A percentile compares a stretch with the other conserved stretches of the same genome.
phyloP scores from a whole-genome alignment of 1,140 invertebrate species.

The Hylyphantes graminicola region DNA sequence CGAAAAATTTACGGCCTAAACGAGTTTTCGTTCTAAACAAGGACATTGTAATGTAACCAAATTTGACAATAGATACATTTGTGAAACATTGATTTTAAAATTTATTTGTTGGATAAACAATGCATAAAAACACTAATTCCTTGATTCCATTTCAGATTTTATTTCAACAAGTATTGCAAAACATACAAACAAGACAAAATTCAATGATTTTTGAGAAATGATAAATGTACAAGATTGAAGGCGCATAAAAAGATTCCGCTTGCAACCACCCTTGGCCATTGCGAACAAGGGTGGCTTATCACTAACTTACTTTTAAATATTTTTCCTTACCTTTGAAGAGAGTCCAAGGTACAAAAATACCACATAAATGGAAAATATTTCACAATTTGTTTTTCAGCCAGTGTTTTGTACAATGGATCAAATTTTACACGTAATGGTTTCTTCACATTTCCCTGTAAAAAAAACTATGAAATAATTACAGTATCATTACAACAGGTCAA shows the following conservation, averaged over 20 bases:
- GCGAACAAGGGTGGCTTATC: too few species aligned
- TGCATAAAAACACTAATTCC: too few species aligned
- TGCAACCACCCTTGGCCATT: background rate
- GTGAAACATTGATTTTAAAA: too few species aligned
- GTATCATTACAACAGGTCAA: background rate
- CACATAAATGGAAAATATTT: slow-evolving; percentile 58
- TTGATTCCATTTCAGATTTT: slow-evolving; percentile 13
- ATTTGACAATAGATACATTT: too few species aligned
- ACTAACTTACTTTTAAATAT: slow-evolving; percentile 32
- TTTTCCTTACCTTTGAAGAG: slow-evolving; percentile 3
- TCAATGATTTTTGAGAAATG: slow-evolving; percentile 34
- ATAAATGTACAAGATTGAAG: slow-evolving; percentile 46
- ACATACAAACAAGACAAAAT: slow-evolving; percentile 52
- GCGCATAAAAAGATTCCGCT: slow-evolving; percentile 2
- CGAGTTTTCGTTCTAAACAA: too few species aligned
- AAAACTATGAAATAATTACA: slow-evolving; percentile 42
- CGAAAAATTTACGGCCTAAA: too few species aligned
- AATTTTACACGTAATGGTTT: slow-evolving; percentile 29
- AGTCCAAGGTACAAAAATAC: slow-evolving; percentile 57
- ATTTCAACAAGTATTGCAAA: slow-evolving; percentile 51
- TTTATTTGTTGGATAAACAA: too few species aligned
- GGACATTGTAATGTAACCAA: too few species aligned
- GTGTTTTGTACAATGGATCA: slow-evolving; percentile 52
- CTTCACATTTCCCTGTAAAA: slow-evolving; percentile 18
- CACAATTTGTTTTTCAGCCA: slow-evolving; percentile 51